phyloP scores from a whole-genome alignment of 1,140 invertebrate species.

The Sycobia sp. region DNA sequence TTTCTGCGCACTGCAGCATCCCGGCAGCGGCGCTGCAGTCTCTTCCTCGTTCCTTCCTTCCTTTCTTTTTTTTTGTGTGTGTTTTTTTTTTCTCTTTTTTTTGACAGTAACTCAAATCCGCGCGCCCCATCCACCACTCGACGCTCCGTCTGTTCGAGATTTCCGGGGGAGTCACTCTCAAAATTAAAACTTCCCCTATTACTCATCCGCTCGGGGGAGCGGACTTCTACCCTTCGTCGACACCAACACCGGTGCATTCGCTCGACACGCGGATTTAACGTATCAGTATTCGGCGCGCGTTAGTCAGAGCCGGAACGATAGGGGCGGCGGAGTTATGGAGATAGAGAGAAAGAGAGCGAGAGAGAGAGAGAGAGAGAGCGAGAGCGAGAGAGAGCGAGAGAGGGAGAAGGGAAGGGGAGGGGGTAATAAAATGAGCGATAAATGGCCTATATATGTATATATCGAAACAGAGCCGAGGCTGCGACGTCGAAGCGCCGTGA shows the following conservation, averaged over 20 bases:
- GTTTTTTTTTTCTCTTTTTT: slow-evolving; percentile 1
- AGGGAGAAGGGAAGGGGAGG: no score
- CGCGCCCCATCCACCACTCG: background rate
- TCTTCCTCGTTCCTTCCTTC: background rate
- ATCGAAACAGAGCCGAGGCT: background rate
- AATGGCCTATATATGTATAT: slow-evolving; percentile 4
- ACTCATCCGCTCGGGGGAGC: slow-evolving; percentile 9
- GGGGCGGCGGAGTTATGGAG: no score
- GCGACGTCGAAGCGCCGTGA: slow-evolving; percentile 1
- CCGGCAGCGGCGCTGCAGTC: no score
- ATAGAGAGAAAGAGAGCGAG: no score
- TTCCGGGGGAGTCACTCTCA: slow-evolving; percentile 27
- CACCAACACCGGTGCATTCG: background rate
- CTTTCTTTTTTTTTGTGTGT: no score
- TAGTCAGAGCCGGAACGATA: no score
- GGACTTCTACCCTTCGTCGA: background rate
- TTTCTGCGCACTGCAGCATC: background rate
- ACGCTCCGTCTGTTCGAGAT: no score
- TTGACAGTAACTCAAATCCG: background rate
- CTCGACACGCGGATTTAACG: background rate
- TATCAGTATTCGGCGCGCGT: no score
- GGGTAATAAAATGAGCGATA: slow-evolving; percentile 28
- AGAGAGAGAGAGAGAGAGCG: no score
- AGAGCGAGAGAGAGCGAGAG: no score
- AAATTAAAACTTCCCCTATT: slow-evolving; percentile 32